Percentiles rank a stretch among this genome's conserved stretches.
Evolutionary conservation across 1,140 invertebrate genomes (phyloP).

Genomic region (Heliconius nattereri): DNA sequence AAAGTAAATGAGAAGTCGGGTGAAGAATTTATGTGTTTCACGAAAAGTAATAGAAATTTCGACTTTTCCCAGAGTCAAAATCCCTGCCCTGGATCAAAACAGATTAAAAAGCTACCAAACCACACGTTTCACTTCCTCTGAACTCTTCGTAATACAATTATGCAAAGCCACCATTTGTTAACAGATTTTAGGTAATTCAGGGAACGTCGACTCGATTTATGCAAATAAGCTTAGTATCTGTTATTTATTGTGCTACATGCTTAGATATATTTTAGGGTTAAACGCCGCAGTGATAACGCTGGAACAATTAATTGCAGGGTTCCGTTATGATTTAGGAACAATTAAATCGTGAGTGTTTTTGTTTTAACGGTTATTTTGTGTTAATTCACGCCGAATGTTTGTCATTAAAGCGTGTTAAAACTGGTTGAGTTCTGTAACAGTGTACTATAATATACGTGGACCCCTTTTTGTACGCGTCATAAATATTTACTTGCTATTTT

Average conservation of each 20-base stretch:
- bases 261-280: constrained; percentile 65
- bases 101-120: constrained; percentile 15
- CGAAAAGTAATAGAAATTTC: background rate
- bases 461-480: constrained; percentile 6
- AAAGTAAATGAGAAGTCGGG: too few relatives aligned
- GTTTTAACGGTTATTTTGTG: constrained; percentile 69
- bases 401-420: constrained; percentile 27
- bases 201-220: constrained; percentile 73
- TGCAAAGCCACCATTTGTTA: constrained; percentile 78
- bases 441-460: background rate
- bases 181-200: constrained; percentile 77
- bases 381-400: constrained; percentile 58
- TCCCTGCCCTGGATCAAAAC: background rate
- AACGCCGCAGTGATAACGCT: constrained; percentile 66
- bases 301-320: constrained; percentile 70
- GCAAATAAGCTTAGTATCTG: constrained; percentile 75
- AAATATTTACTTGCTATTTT: constrained; percentile 6
- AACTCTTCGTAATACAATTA: constrained; percentile 55
- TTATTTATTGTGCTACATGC: constrained; percentile 71
- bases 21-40: background rate
- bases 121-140: constrained; percentile 18
- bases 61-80: background rate
- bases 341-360: constrained; percentile 69
- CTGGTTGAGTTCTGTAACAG: background rate
- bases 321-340: constrained; percentile 64